Evolutionary conservation across 2,113 vertebrate genomes (phyloP), one percentile per base, ranked within the genome.

Genomic region (Butorides virescens): DNA sequence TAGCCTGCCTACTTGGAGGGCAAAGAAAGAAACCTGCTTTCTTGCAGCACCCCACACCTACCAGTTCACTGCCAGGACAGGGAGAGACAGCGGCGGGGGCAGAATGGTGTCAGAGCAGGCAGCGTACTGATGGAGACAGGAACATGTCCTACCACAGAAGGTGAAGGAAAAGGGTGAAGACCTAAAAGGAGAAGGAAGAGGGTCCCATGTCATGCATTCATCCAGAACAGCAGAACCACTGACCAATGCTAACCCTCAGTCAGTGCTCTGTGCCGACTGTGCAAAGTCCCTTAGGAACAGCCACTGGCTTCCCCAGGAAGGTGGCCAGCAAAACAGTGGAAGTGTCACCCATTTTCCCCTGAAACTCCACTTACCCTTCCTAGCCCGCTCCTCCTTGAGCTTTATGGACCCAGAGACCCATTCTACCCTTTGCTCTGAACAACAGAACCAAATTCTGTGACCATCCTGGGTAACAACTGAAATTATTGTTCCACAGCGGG

Each of bases 81-180:
- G 53, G 58, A 83, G 9, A 74, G 32, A 39, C 21, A 73, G 36
- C 0, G 27, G 74, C 5, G 4, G 6, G 25, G 25, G 18, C 49
- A 62, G 58, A 58, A 30, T 0, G 4, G 10, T 14, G 42, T 9
- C 0, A 0, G 58, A 95, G 71, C 3, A 91, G 68, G 58, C 0
- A 0, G 68, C 1, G 15, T 18, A 30, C 46, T 46, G 72, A 56
- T 18, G 36, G 47, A 44, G 36, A n/a, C 65, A 11, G 75, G 37
- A 94, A 73, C 29, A 14, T 3, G 0, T 61, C 61, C 71, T 67
- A 36, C 17, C 58, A 63, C 15, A 53, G 66, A 59, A 50, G 17
- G 26, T 55, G n/a, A 85, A 78, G 47, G 36, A 39, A 71, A 46
- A 3, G 3, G 8, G 13, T 9, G 9, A 74, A 71, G 52, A 63